phyloP scores from a whole-genome alignment of 2,113 vertebrate species.

The Tragelaphus buxtoni region DNA sequence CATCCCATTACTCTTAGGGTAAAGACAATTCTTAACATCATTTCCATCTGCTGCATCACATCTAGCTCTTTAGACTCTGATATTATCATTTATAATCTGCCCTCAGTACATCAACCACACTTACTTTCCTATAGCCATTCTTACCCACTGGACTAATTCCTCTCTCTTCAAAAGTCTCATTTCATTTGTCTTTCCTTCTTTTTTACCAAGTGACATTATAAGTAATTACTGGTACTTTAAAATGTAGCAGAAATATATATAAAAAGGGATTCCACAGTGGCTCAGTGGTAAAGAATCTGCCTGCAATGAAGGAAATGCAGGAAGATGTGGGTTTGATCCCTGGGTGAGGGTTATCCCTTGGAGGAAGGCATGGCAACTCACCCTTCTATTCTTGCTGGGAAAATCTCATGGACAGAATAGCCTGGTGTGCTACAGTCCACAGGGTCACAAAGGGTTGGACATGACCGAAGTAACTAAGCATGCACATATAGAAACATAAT shows the following conservation, averaged over 20 bases:
- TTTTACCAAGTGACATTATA: not conserved
- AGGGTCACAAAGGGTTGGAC: not conserved
- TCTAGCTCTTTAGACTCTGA: not conserved
- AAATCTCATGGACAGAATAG: not conserved
- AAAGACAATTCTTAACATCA: not conserved
- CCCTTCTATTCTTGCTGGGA: not conserved
- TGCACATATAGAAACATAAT: not conserved
- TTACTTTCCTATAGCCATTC: not conserved
- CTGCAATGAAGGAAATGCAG: not conserved
- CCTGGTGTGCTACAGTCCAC: not conserved
- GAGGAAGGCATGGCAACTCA: not conserved
- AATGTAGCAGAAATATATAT: not conserved
- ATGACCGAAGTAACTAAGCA: not conserved
- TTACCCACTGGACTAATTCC: not conserved
- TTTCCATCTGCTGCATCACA: not conserved
- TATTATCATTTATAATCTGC: not conserved
- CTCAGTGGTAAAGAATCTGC: not conserved
- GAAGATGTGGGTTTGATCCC: not conserved
- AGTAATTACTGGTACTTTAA: not conserved
- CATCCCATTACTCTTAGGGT: not conserved
- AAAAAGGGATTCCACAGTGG: not conserved
- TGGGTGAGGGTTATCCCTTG: not conserved
- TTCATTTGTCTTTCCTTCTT: not conserved
- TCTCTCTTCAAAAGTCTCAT: not conserved
- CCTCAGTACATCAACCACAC: not conserved